Conservation (phyloP, 2,888 invertebrate species). For the Caenorhabditis japonica region DNA sequence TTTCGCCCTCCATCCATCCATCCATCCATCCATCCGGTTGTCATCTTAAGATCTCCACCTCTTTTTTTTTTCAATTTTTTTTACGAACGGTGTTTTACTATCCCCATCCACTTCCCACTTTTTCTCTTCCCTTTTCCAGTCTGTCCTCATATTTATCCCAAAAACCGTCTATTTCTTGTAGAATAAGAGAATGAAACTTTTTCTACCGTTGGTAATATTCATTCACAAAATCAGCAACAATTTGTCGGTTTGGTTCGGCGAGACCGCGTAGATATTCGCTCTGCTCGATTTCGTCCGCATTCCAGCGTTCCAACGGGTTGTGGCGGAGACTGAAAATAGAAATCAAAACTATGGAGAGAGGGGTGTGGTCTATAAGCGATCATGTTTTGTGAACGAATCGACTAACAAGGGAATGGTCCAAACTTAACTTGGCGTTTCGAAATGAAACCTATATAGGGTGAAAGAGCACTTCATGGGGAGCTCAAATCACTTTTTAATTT, state of each 20-base stretch:
- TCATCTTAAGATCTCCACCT: background rate
- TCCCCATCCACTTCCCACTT: constrained; percentile 5
- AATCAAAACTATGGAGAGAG: no score
- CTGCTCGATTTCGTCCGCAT: constrained; percentile 35
- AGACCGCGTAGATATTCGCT: constrained; percentile 25
- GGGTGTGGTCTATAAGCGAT: no score
- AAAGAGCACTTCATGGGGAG: no score
- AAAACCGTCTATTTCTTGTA: constrained; percentile 12
- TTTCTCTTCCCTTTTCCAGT: background rate
- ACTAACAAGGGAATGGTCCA: no score
- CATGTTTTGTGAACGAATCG: no score
- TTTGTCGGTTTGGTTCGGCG: constrained; percentile 17
- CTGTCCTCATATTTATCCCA: background rate
- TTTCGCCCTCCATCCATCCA: background rate
- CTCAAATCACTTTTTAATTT: no score
- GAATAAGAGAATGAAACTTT: constrained; percentile 21
- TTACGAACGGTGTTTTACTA: background rate
- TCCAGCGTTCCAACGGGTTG: constrained; percentile 26
- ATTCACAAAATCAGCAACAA: constrained; percentile 35
- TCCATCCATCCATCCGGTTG: background rate
- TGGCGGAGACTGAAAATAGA: constrained; percentile 31
- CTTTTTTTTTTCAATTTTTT: constrained; percentile 1
- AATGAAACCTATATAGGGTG: no score
- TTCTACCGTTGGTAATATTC: constrained; percentile 38
- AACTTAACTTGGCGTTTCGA: no score